A percentile compares a stretch with the other conserved stretches of the same genome.
Conservation (phyloP, 2,113 vertebrate species). For the Galbula dea region DNA sequence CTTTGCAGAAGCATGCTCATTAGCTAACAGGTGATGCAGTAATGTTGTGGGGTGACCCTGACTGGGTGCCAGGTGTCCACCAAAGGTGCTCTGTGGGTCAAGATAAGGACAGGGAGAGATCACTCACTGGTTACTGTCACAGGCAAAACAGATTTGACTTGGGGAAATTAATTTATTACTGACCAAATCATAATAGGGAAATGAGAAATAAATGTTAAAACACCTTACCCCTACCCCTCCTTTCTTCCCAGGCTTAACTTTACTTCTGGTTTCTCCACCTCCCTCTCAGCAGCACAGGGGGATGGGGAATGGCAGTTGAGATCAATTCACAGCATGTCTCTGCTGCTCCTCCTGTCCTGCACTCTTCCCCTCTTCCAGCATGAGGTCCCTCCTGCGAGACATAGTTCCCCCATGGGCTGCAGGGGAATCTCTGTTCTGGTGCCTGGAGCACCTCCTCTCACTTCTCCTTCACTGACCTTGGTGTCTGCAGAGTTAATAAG, state of each 20-base stretch:
- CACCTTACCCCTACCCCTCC: neutral
- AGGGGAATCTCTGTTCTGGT: neutral
- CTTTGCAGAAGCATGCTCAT: neutral
- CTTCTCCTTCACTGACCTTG: neutral
- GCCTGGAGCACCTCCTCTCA: neutral
- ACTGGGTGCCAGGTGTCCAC: neutral
- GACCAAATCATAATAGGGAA: neutral
- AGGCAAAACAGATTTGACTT: neutral
- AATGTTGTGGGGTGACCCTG: neutral
- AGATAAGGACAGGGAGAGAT: neutral
- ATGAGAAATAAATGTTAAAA: neutral
- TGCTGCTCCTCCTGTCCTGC: neutral
- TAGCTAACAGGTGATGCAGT: neutral
- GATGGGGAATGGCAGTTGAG: neutral
- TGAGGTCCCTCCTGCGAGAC: neutral
- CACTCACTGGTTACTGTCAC: neutral
- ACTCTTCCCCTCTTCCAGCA: accelerated
- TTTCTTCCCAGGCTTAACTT: neutral
- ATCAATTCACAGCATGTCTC: neutral
- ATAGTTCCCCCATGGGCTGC: neutral
- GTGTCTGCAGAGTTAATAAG: neutral
- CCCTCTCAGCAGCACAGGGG: neutral
- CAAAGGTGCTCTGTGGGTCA: neutral
- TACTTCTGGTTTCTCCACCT: accelerated
- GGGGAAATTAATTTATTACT: neutral